Evolutionary conservation across 1,140 invertebrate species (phyloP).

Genomic region (Orius insidiosus): DNA sequence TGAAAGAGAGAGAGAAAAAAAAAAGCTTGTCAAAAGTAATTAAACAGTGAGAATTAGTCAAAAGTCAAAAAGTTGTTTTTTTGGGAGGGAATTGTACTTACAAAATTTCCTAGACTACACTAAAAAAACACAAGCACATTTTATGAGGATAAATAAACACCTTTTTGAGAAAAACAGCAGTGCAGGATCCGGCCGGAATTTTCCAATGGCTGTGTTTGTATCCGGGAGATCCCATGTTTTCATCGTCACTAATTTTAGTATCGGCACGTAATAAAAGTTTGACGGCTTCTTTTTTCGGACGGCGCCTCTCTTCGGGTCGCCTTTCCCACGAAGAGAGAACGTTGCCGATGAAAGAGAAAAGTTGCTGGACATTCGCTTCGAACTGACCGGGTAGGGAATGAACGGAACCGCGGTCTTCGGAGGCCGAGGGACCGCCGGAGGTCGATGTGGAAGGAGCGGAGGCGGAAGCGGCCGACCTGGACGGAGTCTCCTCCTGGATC

Average conservation of each 20-base stretch:
- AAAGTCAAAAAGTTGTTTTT: too few relatives aligned
- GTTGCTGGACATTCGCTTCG: slow-evolving; percentile 45
- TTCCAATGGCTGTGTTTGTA: slow-evolving; percentile 48
- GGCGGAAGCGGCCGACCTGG: not conserved
- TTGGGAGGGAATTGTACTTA: too few relatives aligned
- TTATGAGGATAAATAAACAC: slow-evolving; percentile 27
- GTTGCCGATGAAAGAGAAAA: slow-evolving; percentile 54
- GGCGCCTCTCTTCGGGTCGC: slow-evolving; percentile 5
- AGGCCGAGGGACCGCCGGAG: slow-evolving; percentile 26
- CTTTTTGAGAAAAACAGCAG: slow-evolving; percentile 55
- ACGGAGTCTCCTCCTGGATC: slow-evolving; percentile 34
- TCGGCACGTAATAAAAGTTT: slow-evolving; percentile 18
- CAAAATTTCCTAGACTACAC: not conserved
- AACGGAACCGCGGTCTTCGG: slow-evolving; percentile 31
- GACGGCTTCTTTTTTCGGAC: slow-evolving; percentile 10
- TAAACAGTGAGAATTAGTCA: too few relatives aligned
- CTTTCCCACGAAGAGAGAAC: slow-evolving; percentile 22
- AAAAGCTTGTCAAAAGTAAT: too few relatives aligned
- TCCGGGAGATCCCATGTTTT: slow-evolving; percentile 18
- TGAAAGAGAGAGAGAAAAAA: too few relatives aligned
- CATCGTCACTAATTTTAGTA: slow-evolving; percentile 17
- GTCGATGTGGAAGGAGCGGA: slow-evolving; percentile 25
- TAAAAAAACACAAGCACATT: not conserved
- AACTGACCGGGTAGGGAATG: slow-evolving; percentile 27
- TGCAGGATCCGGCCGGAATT: slow-evolving; percentile 50